Base-by-base conservation (phyloP, 2,113 vertebrate species). In the Entelurus aequoreus region DNA sequence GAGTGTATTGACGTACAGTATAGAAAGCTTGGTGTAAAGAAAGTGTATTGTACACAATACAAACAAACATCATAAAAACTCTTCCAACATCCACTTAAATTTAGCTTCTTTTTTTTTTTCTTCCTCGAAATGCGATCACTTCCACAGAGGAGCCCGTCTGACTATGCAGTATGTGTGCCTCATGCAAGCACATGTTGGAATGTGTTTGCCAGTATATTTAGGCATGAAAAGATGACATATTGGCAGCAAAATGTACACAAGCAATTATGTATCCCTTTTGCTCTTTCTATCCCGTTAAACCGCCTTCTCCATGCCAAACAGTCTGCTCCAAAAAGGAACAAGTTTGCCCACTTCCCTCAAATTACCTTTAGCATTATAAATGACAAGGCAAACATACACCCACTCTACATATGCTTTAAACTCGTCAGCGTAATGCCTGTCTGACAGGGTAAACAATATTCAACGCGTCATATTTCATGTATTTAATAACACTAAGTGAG, bases 261-360 rank as follows among this genome's bases (percentile, higher is more conserved):
- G 78, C 78, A 80, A 81, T 79, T 80, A 82, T 83, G 74, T 71
- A 66, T 80, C 72, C 68, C 62, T 62, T 57, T 60, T 48, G 55
- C 58, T 60, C 54, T 58, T 38, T 58, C 61, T 68, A 15, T 53
- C 42, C 8, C 21, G 14, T 69, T 68, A 81, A 62, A 75, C 68
- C 69, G 76, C 72, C 77, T 78, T 82, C 77, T 81, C 77, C 71
- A 75, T 77, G 81, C 80, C 80, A 87, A 75, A 77, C 82, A 84
- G 76, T 85, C 82, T 85, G 83, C 79, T 83, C 71, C 69, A 78
- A 81, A 76, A 81, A 83, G 81, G 72, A 69, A 82, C 69, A 81
- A 78, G 77, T 77, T 76, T 75, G 79, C 79, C 79, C 75, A 66
- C 53, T 21, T 21, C 65, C 79, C 68, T 78, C 62, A 66, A 70